These are phyloP conservation scores for Nothobranchius kuhntae DNA, from an alignment of 2,113 vertebrate species.

Conservation along the genomic window DNA sequence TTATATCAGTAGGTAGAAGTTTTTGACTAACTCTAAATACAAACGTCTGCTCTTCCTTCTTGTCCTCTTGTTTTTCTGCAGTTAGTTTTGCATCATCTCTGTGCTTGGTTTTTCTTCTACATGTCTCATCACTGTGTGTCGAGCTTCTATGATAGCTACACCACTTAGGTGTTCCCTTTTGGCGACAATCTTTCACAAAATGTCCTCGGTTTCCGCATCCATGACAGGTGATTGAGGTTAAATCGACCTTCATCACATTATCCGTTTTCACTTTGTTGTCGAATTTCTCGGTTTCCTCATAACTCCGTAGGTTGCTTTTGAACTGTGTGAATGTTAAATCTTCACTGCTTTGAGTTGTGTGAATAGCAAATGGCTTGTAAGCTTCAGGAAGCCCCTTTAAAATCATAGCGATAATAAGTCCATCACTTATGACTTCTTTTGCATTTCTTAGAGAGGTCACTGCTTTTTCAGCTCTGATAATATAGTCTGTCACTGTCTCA, in stretches of 20 bases:
- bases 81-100: neutral
- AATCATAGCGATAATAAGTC: neutral
- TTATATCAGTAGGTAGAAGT: neutral
- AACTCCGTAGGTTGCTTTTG: neutral
- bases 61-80: neutral
- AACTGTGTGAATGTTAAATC: neutral
- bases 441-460: neutral
- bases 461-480: neutral
- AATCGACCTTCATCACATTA: neutral
- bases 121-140: neutral
- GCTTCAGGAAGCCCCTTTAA: neutral
- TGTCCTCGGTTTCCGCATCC: neutral
- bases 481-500: neutral
- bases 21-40: neutral
- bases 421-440: slow-evolving; percentile 1
- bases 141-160: neutral
- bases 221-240: neutral
- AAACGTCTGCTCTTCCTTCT: neutral
- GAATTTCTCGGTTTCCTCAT: slow-evolving; percentile 2
- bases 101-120: neutral
- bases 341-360: neutral
- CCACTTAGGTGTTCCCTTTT: neutral
- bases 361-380: too few species aligned
- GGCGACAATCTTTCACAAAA: too few species aligned
- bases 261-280: neutral